phyloP scores from a whole-genome alignment of 1,140 invertebrate genomes.

The Pinna nobilis region DNA sequence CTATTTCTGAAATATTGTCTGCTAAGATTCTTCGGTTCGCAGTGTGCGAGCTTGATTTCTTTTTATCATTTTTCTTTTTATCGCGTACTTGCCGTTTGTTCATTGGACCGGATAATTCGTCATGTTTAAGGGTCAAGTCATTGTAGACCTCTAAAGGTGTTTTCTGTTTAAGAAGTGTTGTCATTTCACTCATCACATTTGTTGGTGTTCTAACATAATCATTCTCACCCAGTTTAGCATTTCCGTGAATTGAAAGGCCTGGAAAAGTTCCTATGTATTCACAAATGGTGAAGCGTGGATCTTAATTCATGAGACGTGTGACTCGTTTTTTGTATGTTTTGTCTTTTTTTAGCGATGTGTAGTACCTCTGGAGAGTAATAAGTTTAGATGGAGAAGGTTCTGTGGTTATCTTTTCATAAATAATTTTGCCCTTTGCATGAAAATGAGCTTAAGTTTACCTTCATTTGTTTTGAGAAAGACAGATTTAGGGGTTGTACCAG shows the following conservation, averaged over 20 bases:
- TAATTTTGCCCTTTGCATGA: no score
- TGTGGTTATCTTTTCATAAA: no score
- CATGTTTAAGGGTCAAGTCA: constrained; percentile 30
- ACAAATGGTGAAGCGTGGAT: not conserved
- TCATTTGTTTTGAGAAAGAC: no score
- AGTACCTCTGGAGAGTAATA: no score
- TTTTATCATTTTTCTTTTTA: constrained; percentile 20
- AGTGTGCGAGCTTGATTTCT: not conserved
- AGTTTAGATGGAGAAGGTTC: no score
- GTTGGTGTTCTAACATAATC: constrained; percentile 21
- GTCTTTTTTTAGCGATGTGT: constrained; percentile 11
- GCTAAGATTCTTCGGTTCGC: constrained; percentile 30
- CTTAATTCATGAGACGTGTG: not conserved
- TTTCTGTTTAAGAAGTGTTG: not conserved
- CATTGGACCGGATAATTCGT: constrained; percentile 21
- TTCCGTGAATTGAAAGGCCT: constrained; percentile 7
- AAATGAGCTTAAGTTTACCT: no score
- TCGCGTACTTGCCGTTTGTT: constrained; percentile 24
- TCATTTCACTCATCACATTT: constrained; percentile 28
- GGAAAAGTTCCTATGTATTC: constrained; percentile 32
- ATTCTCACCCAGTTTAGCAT: constrained; percentile 11
- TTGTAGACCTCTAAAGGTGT: constrained; percentile 13
- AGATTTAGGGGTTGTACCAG: no score
- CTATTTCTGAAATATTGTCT: constrained; percentile 32
- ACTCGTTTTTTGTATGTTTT: constrained; percentile 12